Percentiles rank a stretch among this genome's conserved stretches.
Conservation (phyloP, 2,888 invertebrate species). For the Cantharis lateralis region DNA sequence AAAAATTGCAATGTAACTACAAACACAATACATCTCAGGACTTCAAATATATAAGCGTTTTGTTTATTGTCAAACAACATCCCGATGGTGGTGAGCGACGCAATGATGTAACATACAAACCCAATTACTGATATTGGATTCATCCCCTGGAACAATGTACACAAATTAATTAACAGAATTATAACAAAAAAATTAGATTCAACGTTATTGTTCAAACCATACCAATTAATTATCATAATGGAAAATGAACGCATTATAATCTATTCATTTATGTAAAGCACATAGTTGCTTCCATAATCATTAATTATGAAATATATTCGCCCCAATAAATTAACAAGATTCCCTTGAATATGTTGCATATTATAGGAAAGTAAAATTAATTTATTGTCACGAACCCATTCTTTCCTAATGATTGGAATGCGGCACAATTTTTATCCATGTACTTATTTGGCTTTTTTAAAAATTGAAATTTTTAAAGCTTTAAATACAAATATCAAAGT, state of each 20-base stretch:
- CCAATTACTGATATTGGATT: conserved; percentile 63
- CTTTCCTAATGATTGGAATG: no score
- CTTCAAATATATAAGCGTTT: conserved; percentile 66
- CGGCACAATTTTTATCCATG: no score
- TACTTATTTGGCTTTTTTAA: no score
- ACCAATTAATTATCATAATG: not conserved
- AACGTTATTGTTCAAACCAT: not conserved
- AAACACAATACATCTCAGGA: conserved; percentile 67
- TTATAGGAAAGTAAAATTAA: not conserved
- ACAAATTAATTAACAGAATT: not conserved
- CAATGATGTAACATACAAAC: conserved; percentile 68
- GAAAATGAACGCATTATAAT: not conserved
- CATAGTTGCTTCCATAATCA: not conserved
- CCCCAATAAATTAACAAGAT: not conserved
- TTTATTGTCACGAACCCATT: not conserved
- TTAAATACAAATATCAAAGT: not conserved
- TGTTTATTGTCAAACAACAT: conserved; percentile 72
- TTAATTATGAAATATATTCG: not conserved
- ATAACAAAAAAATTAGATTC: not conserved
- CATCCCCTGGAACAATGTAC: conserved; percentile 61
- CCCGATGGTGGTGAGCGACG: conserved; percentile 71
- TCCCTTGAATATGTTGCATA: not conserved
- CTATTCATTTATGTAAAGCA: not conserved
- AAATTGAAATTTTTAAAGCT: not conserved
- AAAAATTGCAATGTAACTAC: conserved; percentile 57